Conservation (phyloP, 1,140 invertebrate genomes). For the Heliothis virescens region DNA sequence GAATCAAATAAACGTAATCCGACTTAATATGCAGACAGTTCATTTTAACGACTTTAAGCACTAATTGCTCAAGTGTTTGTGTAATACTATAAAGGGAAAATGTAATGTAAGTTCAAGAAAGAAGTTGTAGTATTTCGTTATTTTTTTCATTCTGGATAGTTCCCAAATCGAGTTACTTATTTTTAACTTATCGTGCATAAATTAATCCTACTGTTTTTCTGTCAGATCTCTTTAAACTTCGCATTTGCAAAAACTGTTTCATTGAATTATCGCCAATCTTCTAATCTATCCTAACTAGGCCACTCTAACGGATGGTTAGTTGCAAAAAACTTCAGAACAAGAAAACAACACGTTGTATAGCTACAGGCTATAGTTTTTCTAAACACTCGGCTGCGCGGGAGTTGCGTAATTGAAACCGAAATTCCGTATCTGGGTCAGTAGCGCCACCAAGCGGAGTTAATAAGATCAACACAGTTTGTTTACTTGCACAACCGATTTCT, state of each 20-base stretch:
- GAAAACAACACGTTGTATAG: conserved; percentile 8
- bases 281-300: neutral
- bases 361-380: conserved; percentile 1
- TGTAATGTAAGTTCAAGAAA: too few species aligned
- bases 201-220: too few species aligned
- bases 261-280: neutral
- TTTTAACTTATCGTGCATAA: too few species aligned
- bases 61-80: too few species aligned
- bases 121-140: too few species aligned
- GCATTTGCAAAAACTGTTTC: neutral
- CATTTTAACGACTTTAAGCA: too few species aligned
- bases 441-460: conserved; percentile 33
- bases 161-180: too few species aligned
- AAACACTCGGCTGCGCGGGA: conserved; percentile 14
- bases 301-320: conserved; percentile 8
- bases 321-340: conserved; percentile 1
- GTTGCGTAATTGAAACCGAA: conserved; percentile 38
- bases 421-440: conserved; percentile 33
- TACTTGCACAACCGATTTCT: conserved; percentile 46
- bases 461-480: conserved; percentile 47
- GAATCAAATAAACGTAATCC: too few species aligned
- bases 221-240: too few species aligned
- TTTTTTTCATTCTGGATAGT: too few species aligned
- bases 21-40: too few species aligned
- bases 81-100: too few species aligned